phyloP scores from a whole-genome alignment of 2,113 vertebrate genomes.

The Orycteropus afer region DNA sequence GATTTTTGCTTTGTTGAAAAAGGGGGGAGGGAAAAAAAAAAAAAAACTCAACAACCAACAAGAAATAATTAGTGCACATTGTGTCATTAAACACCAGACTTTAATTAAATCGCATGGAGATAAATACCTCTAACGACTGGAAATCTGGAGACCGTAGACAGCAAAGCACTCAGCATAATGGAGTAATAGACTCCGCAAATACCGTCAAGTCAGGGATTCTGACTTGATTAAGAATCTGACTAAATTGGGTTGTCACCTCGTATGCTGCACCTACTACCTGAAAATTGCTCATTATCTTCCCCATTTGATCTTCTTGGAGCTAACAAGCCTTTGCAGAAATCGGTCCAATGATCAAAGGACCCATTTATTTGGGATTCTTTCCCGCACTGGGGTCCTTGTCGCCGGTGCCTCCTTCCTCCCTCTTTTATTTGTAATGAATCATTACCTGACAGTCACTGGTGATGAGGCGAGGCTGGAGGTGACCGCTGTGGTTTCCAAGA shows the following conservation, averaged over 20 bases:
- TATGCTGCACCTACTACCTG: slow-evolving; percentile 45
- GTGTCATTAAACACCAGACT: slow-evolving; percentile 88
- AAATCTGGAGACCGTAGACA: slow-evolving; percentile 69
- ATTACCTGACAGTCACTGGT: neutral
- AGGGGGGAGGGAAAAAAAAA: neutral
- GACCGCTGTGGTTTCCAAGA: neutral
- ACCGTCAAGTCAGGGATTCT: slow-evolving; percentile 63
- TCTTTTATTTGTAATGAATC: slow-evolving; percentile 57
- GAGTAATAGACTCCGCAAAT: slow-evolving; percentile 76
- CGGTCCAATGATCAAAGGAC: slow-evolving; percentile 70
- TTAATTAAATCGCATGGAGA: slow-evolving; percentile 88
- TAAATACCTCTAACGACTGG: slow-evolving; percentile 83
- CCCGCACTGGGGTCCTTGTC: neutral
- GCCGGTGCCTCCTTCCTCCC: neutral
- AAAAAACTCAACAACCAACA: slow-evolving; percentile 78
- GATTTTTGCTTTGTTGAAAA: slow-evolving; percentile 73
- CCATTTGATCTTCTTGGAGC: slow-evolving; percentile 69
- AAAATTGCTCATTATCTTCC: slow-evolving; percentile 68
- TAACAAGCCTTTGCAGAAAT: neutral
- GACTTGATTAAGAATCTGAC: slow-evolving; percentile 74
- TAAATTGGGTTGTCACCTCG: slow-evolving; percentile 74
- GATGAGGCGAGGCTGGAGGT: slow-evolving; percentile 52
- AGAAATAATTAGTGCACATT: slow-evolving; percentile 86
- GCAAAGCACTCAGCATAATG: slow-evolving; percentile 72
- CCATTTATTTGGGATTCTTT: slow-evolving; percentile 53